phyloP scores from a whole-genome alignment of 2,888 invertebrate species.

The Ichneumon xanthorius region DNA sequence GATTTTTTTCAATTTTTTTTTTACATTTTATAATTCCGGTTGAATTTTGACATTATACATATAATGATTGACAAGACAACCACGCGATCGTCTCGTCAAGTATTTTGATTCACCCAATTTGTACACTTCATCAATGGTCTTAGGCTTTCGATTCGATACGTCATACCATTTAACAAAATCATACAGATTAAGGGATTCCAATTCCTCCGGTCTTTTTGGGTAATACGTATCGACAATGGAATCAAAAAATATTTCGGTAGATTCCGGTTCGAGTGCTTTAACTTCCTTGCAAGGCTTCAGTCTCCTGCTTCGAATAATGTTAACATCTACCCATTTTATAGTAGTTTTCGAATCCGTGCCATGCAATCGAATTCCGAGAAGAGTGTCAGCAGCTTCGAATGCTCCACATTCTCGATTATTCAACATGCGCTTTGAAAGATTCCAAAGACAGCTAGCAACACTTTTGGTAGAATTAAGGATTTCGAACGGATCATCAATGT shows the following conservation, averaged over 20 bases:
- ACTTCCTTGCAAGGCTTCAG: too few species aligned
- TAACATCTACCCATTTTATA: too few species aligned
- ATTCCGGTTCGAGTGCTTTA: too few species aligned
- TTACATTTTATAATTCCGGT: constrained; percentile 70
- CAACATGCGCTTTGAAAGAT: constrained; percentile 73
- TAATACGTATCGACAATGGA: constrained; percentile 62
- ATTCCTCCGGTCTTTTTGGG: constrained; percentile 61
- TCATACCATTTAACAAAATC: constrained; percentile 67
- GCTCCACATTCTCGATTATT: constrained; percentile 76
- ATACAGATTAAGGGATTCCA: constrained; percentile 63
- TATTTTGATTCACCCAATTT: too few species aligned
- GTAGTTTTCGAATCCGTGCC: constrained; percentile 75
- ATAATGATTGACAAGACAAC: too few species aligned
- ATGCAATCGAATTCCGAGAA: constrained; percentile 74
- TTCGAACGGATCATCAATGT: neutral
- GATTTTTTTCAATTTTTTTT: too few species aligned
- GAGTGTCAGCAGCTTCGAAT: constrained; percentile 75
- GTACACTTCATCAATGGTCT: too few species aligned
- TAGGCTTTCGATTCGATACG: constrained; percentile 3
- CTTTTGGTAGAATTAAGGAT: neutral
- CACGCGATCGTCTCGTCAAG: too few species aligned
- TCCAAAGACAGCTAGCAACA: constrained; percentile 69
- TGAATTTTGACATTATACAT: neutral
- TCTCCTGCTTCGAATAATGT: too few species aligned
- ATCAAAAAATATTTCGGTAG: constrained; percentile 54